phyloP scores from a whole-genome alignment of 2,113 vertebrate species.

The Plectropomus leopardus region DNA sequence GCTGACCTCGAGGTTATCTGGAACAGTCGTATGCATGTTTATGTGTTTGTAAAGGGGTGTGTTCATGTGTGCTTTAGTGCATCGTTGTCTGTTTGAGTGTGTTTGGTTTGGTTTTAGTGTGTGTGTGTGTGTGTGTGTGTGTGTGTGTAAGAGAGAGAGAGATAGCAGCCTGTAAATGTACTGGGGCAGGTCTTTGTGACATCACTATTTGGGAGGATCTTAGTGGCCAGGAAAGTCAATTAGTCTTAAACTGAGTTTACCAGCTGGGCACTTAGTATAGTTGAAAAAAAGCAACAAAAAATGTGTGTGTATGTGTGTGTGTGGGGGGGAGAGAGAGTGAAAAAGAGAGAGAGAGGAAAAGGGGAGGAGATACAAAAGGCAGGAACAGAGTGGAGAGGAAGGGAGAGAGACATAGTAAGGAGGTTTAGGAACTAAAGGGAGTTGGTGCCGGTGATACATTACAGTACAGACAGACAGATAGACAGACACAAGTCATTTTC shows the following conservation, averaged over 20 bases:
- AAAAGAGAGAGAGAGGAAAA: constrained; percentile 70
- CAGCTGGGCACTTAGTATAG: constrained; percentile 73
- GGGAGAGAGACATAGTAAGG: constrained; percentile 74
- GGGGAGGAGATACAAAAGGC: constrained; percentile 80
- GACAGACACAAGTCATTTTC: constrained; percentile 48
- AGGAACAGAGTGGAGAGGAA: constrained; percentile 73
- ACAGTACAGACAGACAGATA: constrained; percentile 49
- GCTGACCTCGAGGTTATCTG: constrained; percentile 58
- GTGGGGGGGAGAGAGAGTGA: constrained; percentile 50
- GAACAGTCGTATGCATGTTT: constrained; percentile 1
- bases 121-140: constrained; percentile 30
- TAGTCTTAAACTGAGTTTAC: constrained; percentile 84
- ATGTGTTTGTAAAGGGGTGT: constrained; percentile 12
- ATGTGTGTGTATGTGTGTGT: constrained; percentile 42
- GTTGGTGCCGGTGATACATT: constrained; percentile 64
- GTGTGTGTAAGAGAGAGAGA: constrained; percentile 22
- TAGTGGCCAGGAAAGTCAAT: constrained; percentile 85
- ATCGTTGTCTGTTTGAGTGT: constrained; percentile 24
- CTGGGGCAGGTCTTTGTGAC: constrained; percentile 74
- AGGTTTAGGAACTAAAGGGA: constrained; percentile 73
- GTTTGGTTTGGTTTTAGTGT: constrained; percentile 2
- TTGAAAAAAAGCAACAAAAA: constrained; percentile 49
- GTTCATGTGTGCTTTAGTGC: background rate
- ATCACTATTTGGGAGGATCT: constrained; percentile 81
- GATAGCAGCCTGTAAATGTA: constrained; percentile 53